Conservation (phyloP, 2,113 vertebrate species). For the Trichechus manatus region DNA sequence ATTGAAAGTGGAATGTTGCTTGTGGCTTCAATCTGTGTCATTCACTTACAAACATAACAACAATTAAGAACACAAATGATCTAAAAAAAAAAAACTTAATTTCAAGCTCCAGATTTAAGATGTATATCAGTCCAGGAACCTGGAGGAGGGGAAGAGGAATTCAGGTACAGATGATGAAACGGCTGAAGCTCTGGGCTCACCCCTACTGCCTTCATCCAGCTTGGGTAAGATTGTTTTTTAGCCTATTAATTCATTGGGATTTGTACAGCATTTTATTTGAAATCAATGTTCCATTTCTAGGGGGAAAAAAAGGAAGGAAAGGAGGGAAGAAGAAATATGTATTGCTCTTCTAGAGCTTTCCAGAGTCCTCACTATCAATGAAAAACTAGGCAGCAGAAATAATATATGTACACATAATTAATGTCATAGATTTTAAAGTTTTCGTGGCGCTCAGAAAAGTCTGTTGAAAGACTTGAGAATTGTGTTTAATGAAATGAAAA, state of each 20-base stretch:
- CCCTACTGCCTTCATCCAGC: not conserved
- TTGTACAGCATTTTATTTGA: not conserved
- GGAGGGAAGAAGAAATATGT: not conserved
- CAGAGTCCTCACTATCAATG: not conserved
- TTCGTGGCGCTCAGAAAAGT: not conserved
- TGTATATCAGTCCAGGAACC: not conserved
- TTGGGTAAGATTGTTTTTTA: not conserved
- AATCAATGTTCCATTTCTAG: constrained; percentile 13
- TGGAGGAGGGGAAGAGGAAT: not conserved
- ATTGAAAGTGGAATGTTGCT: not conserved
- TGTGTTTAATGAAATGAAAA: constrained; percentile 36
- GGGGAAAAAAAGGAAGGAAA: not conserved
- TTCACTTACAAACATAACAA: not conserved
- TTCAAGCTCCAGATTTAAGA: not conserved
- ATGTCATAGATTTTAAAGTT: not conserved
- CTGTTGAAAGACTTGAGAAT: not conserved
- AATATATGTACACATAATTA: not conserved
- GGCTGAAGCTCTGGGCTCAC: not conserved
- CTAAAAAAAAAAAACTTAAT: not conserved
- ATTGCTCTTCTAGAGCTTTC: not conserved
- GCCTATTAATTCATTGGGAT: not conserved
- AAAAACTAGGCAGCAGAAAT: constrained; percentile 14
- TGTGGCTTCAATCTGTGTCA: not conserved
- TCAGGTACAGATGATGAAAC: not conserved
- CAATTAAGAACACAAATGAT: not conserved